Evolutionary conservation across 2,797 vertebrate species (phyloP).

Genomic region (Pantherophis alleghaniensis): DNA sequence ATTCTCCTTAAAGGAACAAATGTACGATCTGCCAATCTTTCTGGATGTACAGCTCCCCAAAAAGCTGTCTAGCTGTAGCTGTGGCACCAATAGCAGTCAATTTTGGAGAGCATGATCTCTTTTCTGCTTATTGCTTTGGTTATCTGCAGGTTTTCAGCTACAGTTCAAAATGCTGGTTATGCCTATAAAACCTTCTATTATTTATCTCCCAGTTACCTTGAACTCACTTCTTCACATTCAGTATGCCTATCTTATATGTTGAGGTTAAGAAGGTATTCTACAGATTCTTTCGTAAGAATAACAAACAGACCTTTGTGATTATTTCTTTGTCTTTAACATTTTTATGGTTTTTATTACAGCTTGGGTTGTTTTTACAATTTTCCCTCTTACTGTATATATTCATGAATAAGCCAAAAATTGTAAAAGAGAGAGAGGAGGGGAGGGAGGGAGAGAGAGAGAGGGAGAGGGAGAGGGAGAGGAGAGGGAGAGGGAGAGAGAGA

Average conservation of each 20-base stretch:
- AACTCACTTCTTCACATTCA: background rate
- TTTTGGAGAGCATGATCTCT: background rate
- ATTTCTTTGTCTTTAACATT: background rate
- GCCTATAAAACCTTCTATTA: background rate
- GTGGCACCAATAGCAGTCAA: background rate
- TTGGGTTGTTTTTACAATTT: background rate
- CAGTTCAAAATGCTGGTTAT: background rate
- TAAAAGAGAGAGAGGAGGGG: too few species aligned
- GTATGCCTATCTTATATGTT: background rate
- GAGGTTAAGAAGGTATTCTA: background rate
- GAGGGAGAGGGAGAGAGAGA: too few species aligned
- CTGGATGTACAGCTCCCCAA: background rate
- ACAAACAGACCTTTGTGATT: background rate
- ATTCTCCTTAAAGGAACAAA: background rate
- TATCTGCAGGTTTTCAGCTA: background rate
- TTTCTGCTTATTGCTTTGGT: background rate
- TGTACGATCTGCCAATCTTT: background rate
- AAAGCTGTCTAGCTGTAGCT: background rate
- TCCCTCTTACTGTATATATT: background rate
- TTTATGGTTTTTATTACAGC: background rate
- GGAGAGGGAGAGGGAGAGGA: too few species aligned
- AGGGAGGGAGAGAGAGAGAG: too few species aligned
- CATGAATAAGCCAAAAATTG: background rate
- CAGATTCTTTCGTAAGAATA: background rate
- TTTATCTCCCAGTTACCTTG: background rate